Evolutionary conservation across 2,797 vertebrate species (phyloP), one percentile per base, ranked within the genome.

Genomic region (Rhinogobio ventralis): DNA sequence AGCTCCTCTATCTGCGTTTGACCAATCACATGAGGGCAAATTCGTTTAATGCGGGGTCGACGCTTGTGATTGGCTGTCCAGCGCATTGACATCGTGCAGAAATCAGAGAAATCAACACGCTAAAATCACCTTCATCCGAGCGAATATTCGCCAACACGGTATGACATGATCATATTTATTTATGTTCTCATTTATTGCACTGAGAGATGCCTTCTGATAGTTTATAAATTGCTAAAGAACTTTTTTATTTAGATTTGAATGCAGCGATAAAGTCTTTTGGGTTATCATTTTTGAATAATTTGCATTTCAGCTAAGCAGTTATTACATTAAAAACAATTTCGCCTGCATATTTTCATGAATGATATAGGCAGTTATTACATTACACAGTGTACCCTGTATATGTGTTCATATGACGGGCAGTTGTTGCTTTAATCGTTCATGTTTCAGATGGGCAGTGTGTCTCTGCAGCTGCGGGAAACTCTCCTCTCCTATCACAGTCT

Each of bases 401-500:
- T n/a, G n/a, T n/a, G n/a, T n/a, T n/a, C n/a, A n/a, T n/a, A n/a
- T n/a, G n/a, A n/a, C n/a, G n/a, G n/a, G n/a, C n/a, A n/a, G n/a
- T n/a, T n/a, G n/a, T n/a, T n/a, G n/a, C n/a, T n/a, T n/a, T n/a
- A n/a, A n/a, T n/a, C n/a, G n/a, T n/a, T n/a, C n/a, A n/a, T n/a
- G 23, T 53, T 73, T 15, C 45, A 39, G 55, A 90, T 89, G 90
- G 86, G 28, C 28, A 84, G 84, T 45, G 6, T 0, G 30, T 87
- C n/a, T 2, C 57, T 0, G 25, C 60, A 8, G 46, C 36, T 72
- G 55, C 83, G 88, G 60, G 86, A 90, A 10, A 88, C 85, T 2
- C 85, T 91, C 1, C 60, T 88, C 10, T 88, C 81, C 1, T 89
- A 90, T 45, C 89, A 90, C 23, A 36, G 45, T 25, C 82, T 89